Evolutionary conservation across 2,888 invertebrate genomes (phyloP).

Genomic region (Ochlodes sylvanus): DNA sequence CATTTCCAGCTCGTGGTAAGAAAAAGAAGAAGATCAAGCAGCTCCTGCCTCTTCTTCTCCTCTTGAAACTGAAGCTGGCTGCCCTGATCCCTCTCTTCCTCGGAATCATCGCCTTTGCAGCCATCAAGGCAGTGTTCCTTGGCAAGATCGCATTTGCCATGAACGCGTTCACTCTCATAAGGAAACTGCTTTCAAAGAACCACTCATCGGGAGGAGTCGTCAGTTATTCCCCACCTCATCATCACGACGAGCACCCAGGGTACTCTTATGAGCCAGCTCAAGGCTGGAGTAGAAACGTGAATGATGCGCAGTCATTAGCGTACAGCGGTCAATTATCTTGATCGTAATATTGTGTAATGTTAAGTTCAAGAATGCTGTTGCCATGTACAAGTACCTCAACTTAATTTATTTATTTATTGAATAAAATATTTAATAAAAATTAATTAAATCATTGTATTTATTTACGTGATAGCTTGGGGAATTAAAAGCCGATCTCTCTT

Average conservation of each 20-base stretch:
- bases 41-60: constrained; percentile 89
- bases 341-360: constrained; percentile 51
- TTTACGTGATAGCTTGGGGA: background rate
- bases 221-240: constrained; percentile 88
- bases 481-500: no score
- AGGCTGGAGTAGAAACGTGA: constrained; percentile 88
- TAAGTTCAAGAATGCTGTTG: constrained; percentile 55
- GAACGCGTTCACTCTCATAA: constrained; percentile 87
- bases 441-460: constrained; percentile 51
- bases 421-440: constrained; percentile 51
- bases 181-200: constrained; percentile 89
- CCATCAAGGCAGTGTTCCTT: constrained; percentile 93
- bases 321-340: constrained; percentile 80
- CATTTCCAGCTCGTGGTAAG: constrained; percentile 88
- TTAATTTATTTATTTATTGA: constrained; percentile 59
- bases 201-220: constrained; percentile 65
- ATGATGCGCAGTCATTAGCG: constrained; percentile 88
- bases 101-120: constrained; percentile 89
- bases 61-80: constrained; percentile 91
- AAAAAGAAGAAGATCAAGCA: constrained; percentile 91
- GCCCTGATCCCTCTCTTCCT: constrained; percentile 91
- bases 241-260: constrained; percentile 84
- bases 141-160: constrained; percentile 94
- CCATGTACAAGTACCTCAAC: constrained; percentile 69
- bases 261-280: constrained; percentile 82